These are phyloP conservation scores for Genyomyrus donnyi DNA, from an alignment of 2,113 vertebrate species.

Conservation along the genomic window DNA sequence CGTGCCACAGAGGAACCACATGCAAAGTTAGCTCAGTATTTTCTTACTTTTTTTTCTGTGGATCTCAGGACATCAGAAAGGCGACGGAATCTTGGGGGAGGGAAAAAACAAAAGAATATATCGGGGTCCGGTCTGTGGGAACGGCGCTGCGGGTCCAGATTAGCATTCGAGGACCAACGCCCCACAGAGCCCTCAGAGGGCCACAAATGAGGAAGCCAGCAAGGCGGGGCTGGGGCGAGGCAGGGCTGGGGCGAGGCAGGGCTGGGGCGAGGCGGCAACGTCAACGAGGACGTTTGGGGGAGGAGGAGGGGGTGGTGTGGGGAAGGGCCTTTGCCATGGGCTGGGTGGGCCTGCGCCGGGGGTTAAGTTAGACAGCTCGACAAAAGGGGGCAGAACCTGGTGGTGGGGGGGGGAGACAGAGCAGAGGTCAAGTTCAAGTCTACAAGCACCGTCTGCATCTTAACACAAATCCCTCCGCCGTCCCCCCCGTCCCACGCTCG, in stretches of 20 bases:
- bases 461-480: not conserved
- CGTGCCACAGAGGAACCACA: not conserved
- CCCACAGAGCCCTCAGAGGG: slow-evolving; percentile 35
- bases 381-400: slow-evolving; percentile 47
- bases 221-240: slow-evolving; percentile 38
- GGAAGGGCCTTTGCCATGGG: not conserved
- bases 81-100: slow-evolving; percentile 46
- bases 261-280: slow-evolving; percentile 28
- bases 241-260: slow-evolving; percentile 31
- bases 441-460: slow-evolving; percentile 39
- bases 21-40: not conserved
- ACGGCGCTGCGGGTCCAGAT: slow-evolving; percentile 47
- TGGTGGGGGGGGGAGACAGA: slow-evolving; percentile 21
- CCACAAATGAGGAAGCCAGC: slow-evolving; percentile 33
- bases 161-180: slow-evolving; percentile 55
- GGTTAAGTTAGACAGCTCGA: slow-evolving; percentile 58
- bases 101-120: slow-evolving; percentile 58
- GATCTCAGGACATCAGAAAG: slow-evolving; percentile 51
- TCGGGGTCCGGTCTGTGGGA: slow-evolving; percentile 61
- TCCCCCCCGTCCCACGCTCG: not conserved
- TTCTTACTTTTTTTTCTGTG: not conserved
- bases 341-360: too few species aligned
- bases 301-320: not conserved
- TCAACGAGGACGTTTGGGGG: slow-evolving; percentile 26
- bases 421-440: slow-evolving; percentile 55